Conservation (phyloP, 2,113 vertebrate genomes). For the Australoheros scitulus region DNA sequence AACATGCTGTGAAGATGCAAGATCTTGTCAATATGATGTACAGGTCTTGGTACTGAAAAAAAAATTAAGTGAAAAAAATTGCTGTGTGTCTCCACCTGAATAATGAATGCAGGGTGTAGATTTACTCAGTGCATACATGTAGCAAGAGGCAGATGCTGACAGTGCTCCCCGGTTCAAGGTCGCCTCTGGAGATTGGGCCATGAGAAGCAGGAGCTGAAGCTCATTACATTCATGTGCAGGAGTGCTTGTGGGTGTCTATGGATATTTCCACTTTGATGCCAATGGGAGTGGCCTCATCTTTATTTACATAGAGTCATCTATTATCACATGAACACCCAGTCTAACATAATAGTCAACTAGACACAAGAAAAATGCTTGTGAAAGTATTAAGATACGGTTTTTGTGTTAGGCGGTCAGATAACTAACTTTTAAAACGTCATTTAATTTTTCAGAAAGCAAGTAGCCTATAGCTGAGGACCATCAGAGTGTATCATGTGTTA, state of each 20-base stretch:
- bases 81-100: not conserved
- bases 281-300: not conserved
- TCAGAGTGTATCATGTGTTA: not conserved
- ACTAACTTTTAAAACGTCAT: not conserved
- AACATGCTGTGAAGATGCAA: not conserved
- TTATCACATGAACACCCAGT: not conserved
- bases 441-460: not conserved
- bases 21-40: not conserved
- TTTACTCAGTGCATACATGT: constrained; percentile 47
- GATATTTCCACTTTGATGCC: not conserved
- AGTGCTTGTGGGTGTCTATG: not conserved
- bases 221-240: not conserved
- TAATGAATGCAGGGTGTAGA: constrained; percentile 18
- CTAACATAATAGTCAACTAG: not conserved
- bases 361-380: not conserved
- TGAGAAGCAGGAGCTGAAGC: constrained; percentile 5
- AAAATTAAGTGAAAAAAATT: not conserved
- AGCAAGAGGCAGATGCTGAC: constrained; percentile 59
- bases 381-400: not conserved
- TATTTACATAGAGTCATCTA: not conserved
- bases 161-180: constrained; percentile 58
- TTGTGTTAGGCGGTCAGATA: not conserved
- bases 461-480: not conserved
- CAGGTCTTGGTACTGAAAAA: not conserved
- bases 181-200: constrained; percentile 2